phyloP scores from a whole-genome alignment of 2,113 vertebrate genomes.

The Pipa parva region DNA sequence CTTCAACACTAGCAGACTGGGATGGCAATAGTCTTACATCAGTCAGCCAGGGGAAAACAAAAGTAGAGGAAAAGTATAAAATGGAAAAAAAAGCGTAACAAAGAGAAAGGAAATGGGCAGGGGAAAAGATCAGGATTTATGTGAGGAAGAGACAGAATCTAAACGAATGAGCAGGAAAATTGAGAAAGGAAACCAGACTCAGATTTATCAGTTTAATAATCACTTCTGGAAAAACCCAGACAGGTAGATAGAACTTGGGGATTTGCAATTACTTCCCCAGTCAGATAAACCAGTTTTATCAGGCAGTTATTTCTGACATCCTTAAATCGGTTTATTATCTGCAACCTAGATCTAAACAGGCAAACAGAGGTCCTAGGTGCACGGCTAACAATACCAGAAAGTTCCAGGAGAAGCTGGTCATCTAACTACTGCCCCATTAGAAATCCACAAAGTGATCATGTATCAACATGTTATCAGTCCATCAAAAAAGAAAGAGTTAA shows the following conservation, averaged over 20 bases:
- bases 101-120: slow-evolving; percentile 1
- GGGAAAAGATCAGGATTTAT: background rate
- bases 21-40: too few species aligned
- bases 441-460: too few species aligned
- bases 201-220: slow-evolving; percentile 58
- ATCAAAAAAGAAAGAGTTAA: too few species aligned
- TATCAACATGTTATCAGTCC: too few species aligned
- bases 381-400: slow-evolving; percentile 44
- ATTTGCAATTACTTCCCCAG: slow-evolving; percentile 62
- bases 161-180: background rate
- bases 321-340: slow-evolving; percentile 55
- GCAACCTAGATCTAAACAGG: slow-evolving; percentile 49
- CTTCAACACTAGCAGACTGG: too few species aligned
- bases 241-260: slow-evolving; percentile 64
- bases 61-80: background rate
- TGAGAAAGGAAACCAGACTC: slow-evolving; percentile 49
- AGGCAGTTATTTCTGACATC: slow-evolving; percentile 54
- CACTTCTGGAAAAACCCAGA: slow-evolving; percentile 58
- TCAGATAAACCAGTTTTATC: slow-evolving; percentile 63
- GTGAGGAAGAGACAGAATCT: background rate
- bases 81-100: background rate
- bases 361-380: slow-evolving; percentile 29
- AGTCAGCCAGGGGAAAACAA: background rate
- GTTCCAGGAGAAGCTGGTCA: slow-evolving; percentile 46
- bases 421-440: background rate